phyloP scores from a whole-genome alignment of 2,888 invertebrate genomes.

The Mamestra brassicae region DNA sequence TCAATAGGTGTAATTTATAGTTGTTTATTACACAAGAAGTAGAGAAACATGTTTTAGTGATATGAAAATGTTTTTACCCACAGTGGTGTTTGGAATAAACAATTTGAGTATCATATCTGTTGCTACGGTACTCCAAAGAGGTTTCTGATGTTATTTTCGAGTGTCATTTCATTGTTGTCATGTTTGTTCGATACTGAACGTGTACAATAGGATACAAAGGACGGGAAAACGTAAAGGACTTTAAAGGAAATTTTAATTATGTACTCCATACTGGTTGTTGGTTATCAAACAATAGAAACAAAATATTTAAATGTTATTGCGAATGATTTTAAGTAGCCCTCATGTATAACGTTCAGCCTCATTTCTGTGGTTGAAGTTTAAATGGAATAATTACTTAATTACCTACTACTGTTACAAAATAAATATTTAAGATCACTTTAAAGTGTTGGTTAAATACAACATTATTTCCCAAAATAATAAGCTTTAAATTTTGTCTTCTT shows the following conservation, averaged over 20 bases:
- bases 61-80: constrained; percentile 24
- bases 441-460: too few relatives aligned
- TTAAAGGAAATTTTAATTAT: constrained; percentile 35
- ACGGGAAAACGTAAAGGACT: constrained; percentile 22
- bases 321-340: too few relatives aligned
- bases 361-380: not conserved
- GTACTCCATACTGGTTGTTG: constrained; percentile 11
- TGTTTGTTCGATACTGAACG: constrained; percentile 33
- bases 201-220: constrained; percentile 44
- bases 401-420: too few relatives aligned
- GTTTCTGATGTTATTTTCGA: constrained; percentile 42
- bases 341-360: too few relatives aligned
- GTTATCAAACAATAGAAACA: constrained; percentile 14
- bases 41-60: constrained; percentile 32
- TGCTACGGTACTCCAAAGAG: constrained; percentile 24
- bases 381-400: not conserved
- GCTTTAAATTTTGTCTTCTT: too few relatives aligned
- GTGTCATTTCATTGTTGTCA: constrained; percentile 47
- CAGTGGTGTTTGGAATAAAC: constrained; percentile 21
- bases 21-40: constrained; percentile 47
- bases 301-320: not conserved
- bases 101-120: constrained; percentile 29
- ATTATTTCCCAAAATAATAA: too few relatives aligned
- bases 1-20: constrained; percentile 53
- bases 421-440: not conserved